Base-by-base conservation (phyloP, 2,113 vertebrate species). In the Zosterops japonicus region DNA sequence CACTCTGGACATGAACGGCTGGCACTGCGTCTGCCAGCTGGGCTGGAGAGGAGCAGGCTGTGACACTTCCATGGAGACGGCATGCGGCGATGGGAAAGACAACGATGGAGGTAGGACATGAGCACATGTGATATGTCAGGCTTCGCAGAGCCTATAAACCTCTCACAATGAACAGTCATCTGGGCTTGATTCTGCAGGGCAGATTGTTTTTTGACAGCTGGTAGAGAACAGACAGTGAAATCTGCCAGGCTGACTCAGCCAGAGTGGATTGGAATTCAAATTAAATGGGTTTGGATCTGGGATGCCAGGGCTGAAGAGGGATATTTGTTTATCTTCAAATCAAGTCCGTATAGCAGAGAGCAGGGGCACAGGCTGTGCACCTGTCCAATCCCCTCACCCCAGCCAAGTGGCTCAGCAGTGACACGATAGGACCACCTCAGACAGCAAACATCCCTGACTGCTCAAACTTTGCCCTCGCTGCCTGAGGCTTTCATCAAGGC, bases 11-110 rank as follows among this genome's bases (percentile, higher is more conserved):
- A 97, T 99, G 97, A 98, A 98, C 14, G 99, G 99, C 94, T 99
- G 99, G 99, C 99, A 99, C 97, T 99, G 99, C 8, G 98, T 99
- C 96, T 99, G 99, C 97, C 99, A 99, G 98, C 98, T 99, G 97
- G 99, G 99, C 97, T 99, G 99, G 99, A 98, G 99, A 97, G 99
- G 99, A 94, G 96, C 97, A 2, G 99, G 99, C 95, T 99, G 99
- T 33, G 99, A 99, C 94, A 99, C 99, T 14, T 99, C 99, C 93
- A 99, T 99, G 99, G 99, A 99, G 98, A 99, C 99, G 0, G 98
- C 99, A 25, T 99, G 99, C 72, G 98, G 98, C 28, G 99, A 99
- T 42, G 97, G 98, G 95, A 99, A 99, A 97, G 99, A 99, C 98
- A 99, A 99, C 22, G 99, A 99, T 14, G 99, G 98, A 99, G 99